Percentiles rank a stretch among this genome's conserved stretches.
phyloP scores from a whole-genome alignment of 2,113 vertebrate species.

The Cebidichthys violaceus region DNA sequence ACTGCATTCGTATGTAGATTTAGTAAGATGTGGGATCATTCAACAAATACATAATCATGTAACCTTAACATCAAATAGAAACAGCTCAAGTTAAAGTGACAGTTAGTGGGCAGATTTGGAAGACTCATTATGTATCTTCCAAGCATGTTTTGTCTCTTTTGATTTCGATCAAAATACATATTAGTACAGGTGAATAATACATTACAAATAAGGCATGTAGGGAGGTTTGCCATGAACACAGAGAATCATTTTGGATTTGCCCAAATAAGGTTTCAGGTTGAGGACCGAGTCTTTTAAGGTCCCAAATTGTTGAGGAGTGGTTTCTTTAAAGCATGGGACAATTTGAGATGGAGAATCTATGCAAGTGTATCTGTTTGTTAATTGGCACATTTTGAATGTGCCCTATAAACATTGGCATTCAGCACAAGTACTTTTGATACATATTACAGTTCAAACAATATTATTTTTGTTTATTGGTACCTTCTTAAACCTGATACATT shows the following conservation, averaged over 20 bases:
- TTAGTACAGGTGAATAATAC: background rate
- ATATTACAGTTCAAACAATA: background rate
- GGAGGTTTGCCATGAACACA: background rate
- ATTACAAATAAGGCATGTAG: background rate
- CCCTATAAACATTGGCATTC: background rate
- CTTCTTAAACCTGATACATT: background rate
- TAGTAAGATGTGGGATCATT: background rate
- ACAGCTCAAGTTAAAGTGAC: background rate
- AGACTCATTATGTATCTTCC: background rate
- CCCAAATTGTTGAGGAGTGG: background rate
- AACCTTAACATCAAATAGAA: background rate
- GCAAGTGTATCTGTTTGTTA: background rate
- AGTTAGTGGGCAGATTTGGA: background rate
- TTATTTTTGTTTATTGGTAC: background rate
- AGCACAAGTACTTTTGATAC: background rate
- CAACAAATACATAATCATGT: slow-evolving; percentile 3
- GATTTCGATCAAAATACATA: background rate
- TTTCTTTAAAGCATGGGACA: background rate
- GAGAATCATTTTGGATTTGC: background rate
- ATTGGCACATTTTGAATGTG: background rate
- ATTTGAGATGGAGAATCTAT: background rate
- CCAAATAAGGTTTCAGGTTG: background rate
- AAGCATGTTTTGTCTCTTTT: background rate
- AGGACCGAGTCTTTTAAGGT: background rate
- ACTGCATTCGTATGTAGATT: background rate